Evolutionary conservation across 2,888 invertebrate species (phyloP), one percentile per base, ranked within the genome.

Genomic region (Diploptera punctata): DNA sequence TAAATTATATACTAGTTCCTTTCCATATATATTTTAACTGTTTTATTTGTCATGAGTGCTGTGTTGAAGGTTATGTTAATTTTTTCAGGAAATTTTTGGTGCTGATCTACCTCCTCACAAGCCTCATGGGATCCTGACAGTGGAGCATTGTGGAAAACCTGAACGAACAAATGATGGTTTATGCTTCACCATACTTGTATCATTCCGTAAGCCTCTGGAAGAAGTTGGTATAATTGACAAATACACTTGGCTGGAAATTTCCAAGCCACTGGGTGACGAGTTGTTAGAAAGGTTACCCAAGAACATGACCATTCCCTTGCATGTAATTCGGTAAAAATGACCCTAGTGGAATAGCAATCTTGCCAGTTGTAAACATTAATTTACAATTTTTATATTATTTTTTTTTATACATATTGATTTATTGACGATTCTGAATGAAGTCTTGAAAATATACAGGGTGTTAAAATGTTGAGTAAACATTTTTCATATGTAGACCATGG

Each of bases 191-290:
- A 82, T 96, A 47, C 84, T 97, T 65, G 93, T 97, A 16, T 93
- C 93, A 0, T 95, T 96, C 80, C 87, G 93, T 76, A 89, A 93
- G 38, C 92, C 95, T 0, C 84, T 97, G 31, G 96, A 97, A 84
- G 94, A 95, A 80, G 93, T 95, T 0, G 89, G 92, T 10, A 88
- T 95, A 3, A 93, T n/a, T 79, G 94, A 94, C 72, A 95, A 95
- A 83, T 96, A 94, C 84, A 91, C 91, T 16, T 97, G 96, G 97
- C 91, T 94, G 78, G 94, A 95, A 83, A 83, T 94, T 54, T 87
- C 91, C 31, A 85, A 87, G 78, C 88, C 89, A 54, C 82, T 93
- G 43, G 92, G 93, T 67, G 90, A 91, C 73, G 86, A 86, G 76
- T 82, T 96, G 68, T 84, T 92, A 16, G 83, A 87, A 21, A 87